Evolutionary conservation across 2,797 vertebrate genomes (phyloP).

Genomic region (Protosalanx chinensis): DNA sequence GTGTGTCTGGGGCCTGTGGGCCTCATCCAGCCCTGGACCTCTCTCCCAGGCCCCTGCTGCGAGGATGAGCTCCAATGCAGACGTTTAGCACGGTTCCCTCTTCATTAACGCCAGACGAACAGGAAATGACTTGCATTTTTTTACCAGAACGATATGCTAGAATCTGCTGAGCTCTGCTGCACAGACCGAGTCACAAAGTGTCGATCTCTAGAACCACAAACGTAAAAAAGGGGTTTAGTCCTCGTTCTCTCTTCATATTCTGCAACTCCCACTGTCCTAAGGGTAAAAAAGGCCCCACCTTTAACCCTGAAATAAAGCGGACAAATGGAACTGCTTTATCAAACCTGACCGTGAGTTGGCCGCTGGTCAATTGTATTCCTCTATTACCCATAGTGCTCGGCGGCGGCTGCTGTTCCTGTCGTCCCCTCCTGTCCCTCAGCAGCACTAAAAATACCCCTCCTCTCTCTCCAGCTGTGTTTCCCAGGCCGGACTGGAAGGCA

Average conservation of each 20-base stretch:
- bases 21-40: background rate
- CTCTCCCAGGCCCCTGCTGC: slow-evolving; percentile 20
- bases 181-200: slow-evolving; percentile 27
- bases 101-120: slow-evolving; percentile 46
- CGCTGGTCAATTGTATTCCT: background rate
- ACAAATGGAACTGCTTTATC: background rate
- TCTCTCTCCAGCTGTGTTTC: slow-evolving; percentile 40
- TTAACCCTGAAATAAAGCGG: background rate
- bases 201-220: slow-evolving; percentile 48
- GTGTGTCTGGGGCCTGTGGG: slow-evolving; percentile 4
- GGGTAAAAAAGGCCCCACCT: background rate
- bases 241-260: background rate
- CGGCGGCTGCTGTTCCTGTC: slow-evolving; percentile 9
- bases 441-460: slow-evolving; percentile 31
- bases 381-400: background rate
- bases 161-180: slow-evolving; percentile 14
- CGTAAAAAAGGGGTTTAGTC: background rate
- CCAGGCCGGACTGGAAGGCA: slow-evolving; percentile 45
- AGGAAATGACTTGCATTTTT: slow-evolving; percentile 56
- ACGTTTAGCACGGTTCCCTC: slow-evolving; percentile 27
- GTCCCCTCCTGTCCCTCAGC: slow-evolving; percentile 15
- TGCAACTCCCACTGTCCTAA: slow-evolving; percentile 16
- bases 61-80: slow-evolving; percentile 22
- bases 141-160: slow-evolving; percentile 65
- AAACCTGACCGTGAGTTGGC: background rate